phyloP scores from a whole-genome alignment of 1,140 invertebrate species.

The Psilanteris sp. region DNA sequence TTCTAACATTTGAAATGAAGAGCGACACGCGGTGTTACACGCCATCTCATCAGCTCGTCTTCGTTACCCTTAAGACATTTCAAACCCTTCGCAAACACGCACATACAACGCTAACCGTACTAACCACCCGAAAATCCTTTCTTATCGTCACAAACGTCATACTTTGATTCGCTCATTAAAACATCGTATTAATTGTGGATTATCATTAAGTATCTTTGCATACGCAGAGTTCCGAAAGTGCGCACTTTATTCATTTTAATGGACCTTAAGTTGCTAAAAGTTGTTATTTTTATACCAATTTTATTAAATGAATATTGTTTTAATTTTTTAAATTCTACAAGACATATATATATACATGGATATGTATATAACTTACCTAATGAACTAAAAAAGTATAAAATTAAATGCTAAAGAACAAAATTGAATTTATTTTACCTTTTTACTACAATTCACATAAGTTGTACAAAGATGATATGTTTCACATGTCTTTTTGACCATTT shows the following conservation, averaged over 20 bases:
- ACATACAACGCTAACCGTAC: slow-evolving; percentile 51
- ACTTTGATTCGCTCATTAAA: slow-evolving; percentile 52
- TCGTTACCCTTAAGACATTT: slow-evolving; percentile 7
- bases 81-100: slow-evolving; percentile 51
- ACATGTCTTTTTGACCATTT: too few species aligned
- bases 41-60: slow-evolving; percentile 23
- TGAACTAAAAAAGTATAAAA: too few species aligned
- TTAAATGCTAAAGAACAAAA: too few species aligned
- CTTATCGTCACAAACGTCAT: slow-evolving; percentile 54
- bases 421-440: too few species aligned
- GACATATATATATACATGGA: too few species aligned
- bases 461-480: too few species aligned
- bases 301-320: too few species aligned
- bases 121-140: slow-evolving; percentile 27
- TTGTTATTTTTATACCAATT: too few species aligned
- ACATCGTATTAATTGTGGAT: slow-evolving; percentile 10
- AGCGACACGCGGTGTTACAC: slow-evolving; percentile 13
- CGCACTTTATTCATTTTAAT: slow-evolving; percentile 15
- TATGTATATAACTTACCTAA: too few species aligned
- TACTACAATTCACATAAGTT: too few species aligned
- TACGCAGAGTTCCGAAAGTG: slow-evolving; percentile 4
- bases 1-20: slow-evolving; percentile 42
- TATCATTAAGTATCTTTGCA: background rate
- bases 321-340: too few species aligned
- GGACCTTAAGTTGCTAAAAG: too few species aligned